Base-by-base conservation (phyloP, 2,888 invertebrate species). In the Exocentrus adspersus region DNA sequence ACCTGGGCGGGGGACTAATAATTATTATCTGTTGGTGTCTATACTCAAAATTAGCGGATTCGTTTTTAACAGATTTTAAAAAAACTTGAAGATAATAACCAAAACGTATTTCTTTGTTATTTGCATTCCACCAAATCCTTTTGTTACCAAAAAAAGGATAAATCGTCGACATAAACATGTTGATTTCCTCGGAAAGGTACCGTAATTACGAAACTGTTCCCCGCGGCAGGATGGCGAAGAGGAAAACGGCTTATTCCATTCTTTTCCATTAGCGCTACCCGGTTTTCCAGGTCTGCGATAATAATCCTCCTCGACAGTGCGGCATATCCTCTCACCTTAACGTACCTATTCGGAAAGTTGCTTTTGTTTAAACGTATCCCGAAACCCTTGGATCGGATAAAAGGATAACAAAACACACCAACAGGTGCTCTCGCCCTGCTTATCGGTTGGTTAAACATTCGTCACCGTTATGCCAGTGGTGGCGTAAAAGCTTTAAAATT, bases 351-450 rank as follows among this genome's bases (percentile, higher is more conserved):
- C 24, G 46, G 14, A 43, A 56, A 46, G 46, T 45, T 57, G 45
- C 57, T 45, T 30, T 46, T 46, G 12, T 46, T 10, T 45, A 46
- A 53, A 30, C 46, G 24, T 53, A 53, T 61, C 46, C 54, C 17
- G 46, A 45, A 37, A 37, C 43, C 48, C 52, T 37, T 56, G 54
- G 57, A 62, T 62, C 30, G 62, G 62, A 62, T 54, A 57, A 62
- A 62, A 62, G 62, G 45, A 54, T 57, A 56, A 62, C 62, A 56
- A 62, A 53, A 61, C 60, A 61, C 56, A 54, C 53, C 62, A 62
- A 62, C 57, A 62, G 62, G 62, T 62, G 62, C 50, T 30, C 42
- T 7, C 28, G 28, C 62, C 20, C 42, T 46, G 53, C 57, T 62
- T 62, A 61, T 61, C 53, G 42, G 52, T 45, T 56, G 16, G 42